Base-by-base conservation (phyloP, 2,797 vertebrate species). In the Gambusia yucatana region DNA sequence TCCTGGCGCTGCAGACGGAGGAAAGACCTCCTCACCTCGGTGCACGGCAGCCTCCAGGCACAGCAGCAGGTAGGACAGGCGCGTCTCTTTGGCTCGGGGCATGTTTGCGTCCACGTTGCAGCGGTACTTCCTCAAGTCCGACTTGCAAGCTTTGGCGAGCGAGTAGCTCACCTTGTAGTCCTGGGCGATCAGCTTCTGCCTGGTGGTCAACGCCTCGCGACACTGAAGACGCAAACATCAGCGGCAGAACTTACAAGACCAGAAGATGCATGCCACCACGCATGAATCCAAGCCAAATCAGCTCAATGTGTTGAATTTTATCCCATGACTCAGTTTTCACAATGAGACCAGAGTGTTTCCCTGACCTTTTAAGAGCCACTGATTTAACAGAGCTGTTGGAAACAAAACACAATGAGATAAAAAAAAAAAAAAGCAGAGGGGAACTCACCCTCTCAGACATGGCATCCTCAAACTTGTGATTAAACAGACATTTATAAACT, bases 81-180 rank as follows among this genome's bases (percentile, higher is more conserved):
- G 96, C 2, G 98, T 97, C 39, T 99, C 98, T 1, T 98, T 92
- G 8, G 97, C 98, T 0, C 98, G 96, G 0, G 98, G 98, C 81
- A 99, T 96, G 77, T 96, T 98, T 80, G 95, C 96, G 89, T 99
- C 98, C 73, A 96, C 94, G 0, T 96, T 99, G 87, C 98, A 99
- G 78, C 94, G 97, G 75, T 98, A 97, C 73, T 98, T 99, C 90
- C 97, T 97, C 93, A 99, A 94, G 86, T 99, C 98, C 0, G 96
- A 96, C 88, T 98, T 98, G 90, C 98, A 99, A 80, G 98, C 98
- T 87, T 98, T 98, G 33, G 98, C 98, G 91, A 99, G 93, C 0
- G 98, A 99, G 92, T 99, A 99, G 91, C 98, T 99, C 85, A 99
- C 97, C 91, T 99, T 99, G 94, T 99, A 99, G 92, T 99, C 98